Conservation (phyloP, 2,888 invertebrate species). For the Drosophila tripunctata region DNA sequence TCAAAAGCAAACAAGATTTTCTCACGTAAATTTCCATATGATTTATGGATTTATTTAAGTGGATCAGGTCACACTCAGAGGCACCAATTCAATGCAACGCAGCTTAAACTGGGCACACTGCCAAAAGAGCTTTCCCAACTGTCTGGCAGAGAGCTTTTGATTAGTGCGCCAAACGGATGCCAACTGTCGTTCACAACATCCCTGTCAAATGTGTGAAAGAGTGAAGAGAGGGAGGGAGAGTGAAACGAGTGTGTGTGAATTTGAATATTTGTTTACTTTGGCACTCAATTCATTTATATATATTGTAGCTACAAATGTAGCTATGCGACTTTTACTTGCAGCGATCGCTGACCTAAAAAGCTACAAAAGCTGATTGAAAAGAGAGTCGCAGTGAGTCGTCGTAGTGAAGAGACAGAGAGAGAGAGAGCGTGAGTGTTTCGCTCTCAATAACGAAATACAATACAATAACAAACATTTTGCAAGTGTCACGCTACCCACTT, state of each 20-base stretch:
- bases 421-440: not conserved
- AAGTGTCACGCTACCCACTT: slow-evolving; percentile 67
- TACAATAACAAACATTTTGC: slow-evolving; percentile 53
- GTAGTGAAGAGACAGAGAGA: too few species aligned
- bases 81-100: not conserved
- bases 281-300: slow-evolving; percentile 51
- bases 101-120: slow-evolving; percentile 44
- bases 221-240: not conserved
- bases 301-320: too few species aligned
- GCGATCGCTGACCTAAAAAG: slow-evolving; percentile 73
- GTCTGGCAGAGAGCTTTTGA: slow-evolving; percentile 44
- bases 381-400: slow-evolving; percentile 25
- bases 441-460: slow-evolving; percentile 22
- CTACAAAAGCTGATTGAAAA: slow-evolving; percentile 65
- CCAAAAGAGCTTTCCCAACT: slow-evolving; percentile 63
- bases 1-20: slow-evolving; percentile 33
- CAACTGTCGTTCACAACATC: slow-evolving; percentile 54
- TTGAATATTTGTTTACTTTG: slow-evolving; percentile 72
- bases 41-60: slow-evolving; percentile 67
- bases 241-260: slow-evolving; percentile 30
- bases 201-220: slow-evolving; percentile 5
- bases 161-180: slow-evolving; percentile 44
- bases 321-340: slow-evolving; percentile 70
- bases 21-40: slow-evolving; percentile 75
- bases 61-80: slow-evolving; percentile 73